Evolutionary conservation across 2,113 vertebrate species (phyloP).

Genomic region (Cyrtonyx montezumae): DNA sequence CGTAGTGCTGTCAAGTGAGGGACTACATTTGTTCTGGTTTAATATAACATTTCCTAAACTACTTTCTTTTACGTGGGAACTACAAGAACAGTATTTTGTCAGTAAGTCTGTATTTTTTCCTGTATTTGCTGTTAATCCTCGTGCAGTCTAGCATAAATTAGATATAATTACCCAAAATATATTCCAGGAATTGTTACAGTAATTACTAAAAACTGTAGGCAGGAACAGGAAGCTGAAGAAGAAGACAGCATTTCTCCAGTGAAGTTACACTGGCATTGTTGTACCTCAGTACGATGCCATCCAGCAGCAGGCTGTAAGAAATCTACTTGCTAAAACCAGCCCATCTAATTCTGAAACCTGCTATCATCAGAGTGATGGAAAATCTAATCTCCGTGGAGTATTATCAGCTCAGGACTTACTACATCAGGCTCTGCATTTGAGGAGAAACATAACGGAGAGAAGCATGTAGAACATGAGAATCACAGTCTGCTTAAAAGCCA

Average conservation of each 20-base stretch:
- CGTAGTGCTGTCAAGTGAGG: not conserved
- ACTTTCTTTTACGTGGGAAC: not conserved
- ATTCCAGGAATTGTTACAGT: not conserved
- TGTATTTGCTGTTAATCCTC: not conserved
- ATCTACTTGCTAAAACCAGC: slow-evolving; percentile 16
- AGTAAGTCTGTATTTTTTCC: not conserved
- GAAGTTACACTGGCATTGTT: not conserved
- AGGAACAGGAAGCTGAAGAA: slow-evolving; percentile 25
- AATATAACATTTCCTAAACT: not conserved
- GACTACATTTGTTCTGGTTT: not conserved
- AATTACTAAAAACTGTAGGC: slow-evolving; percentile 40
- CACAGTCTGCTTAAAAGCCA: not conserved
- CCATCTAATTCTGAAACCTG: not conserved
- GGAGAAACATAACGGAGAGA: slow-evolving; percentile 18
- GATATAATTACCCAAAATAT: not conserved
- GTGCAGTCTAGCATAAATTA: not conserved
- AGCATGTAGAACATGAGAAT: not conserved
- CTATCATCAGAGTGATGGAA: not conserved
- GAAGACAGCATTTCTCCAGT: not conserved
- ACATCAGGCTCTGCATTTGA: not conserved
- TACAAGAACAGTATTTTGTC: not conserved
- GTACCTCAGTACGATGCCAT: slow-evolving; percentile 9
- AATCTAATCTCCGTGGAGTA: slow-evolving; percentile 49
- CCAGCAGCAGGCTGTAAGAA: not conserved
- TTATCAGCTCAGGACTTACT: slow-evolving; percentile 23